phyloP scores from a whole-genome alignment of 2,888 invertebrate species.

The Eubasilissa splendida region DNA sequence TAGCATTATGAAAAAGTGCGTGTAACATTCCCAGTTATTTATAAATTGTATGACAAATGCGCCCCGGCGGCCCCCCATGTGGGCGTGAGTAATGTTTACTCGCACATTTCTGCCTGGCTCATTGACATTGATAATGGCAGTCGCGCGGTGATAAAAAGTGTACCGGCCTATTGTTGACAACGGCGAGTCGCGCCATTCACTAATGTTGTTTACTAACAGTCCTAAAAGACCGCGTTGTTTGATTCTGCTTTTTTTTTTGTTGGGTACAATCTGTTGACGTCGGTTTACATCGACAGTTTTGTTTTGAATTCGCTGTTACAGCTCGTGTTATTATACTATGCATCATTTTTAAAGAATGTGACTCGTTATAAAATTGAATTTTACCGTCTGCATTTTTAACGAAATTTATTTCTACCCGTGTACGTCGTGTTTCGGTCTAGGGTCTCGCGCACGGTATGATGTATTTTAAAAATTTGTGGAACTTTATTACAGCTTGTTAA shows the following conservation, averaged over 20 bases:
- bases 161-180: conserved; percentile 40
- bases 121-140: conserved; percentile 41
- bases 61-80: conserved; percentile 8
- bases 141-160: conserved; percentile 35
- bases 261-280: background rate
- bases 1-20: no score
- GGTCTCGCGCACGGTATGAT: no score
- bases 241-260: conserved; percentile 14
- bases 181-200: conserved; percentile 30
- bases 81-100: conserved; percentile 41
- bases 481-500: no score
- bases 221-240: conserved; percentile 24
- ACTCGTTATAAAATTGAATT: no score
- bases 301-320: no score
- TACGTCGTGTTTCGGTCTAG: no score
- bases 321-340: no score
- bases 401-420: no score
- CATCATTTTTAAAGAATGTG: no score
- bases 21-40: background rate
- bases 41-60: background rate
- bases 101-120: conserved; percentile 20
- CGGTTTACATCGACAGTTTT: no score
- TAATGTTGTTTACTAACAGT: conserved; percentile 35
- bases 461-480: no score
- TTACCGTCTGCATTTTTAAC: no score